These are phyloP conservation scores for Scophthalmus maximus DNA, from an alignment of 2,113 vertebrate genomes.

Conservation along the genomic window DNA sequence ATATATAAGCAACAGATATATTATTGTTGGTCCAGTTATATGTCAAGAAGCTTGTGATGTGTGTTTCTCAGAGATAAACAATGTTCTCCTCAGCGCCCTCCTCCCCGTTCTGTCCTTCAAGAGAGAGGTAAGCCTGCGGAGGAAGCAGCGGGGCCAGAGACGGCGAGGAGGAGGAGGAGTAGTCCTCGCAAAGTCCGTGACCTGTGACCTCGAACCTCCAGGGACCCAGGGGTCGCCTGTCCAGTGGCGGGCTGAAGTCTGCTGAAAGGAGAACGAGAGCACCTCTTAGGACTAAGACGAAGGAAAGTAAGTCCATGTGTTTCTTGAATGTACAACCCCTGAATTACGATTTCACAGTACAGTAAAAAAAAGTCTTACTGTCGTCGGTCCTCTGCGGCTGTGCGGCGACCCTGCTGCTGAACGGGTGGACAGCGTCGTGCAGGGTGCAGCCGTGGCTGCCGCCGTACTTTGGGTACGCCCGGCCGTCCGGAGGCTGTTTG, in stretches of 20 bases:
- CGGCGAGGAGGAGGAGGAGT: slow-evolving; percentile 60
- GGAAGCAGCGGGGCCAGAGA: slow-evolving; percentile 71
- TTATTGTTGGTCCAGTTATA: slow-evolving; percentile 38
- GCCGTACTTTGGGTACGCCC: slow-evolving; percentile 66
- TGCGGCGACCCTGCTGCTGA: slow-evolving; percentile 40
- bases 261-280: slow-evolving; percentile 24
- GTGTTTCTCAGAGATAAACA: slow-evolving; percentile 74
- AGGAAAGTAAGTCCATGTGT: no score
- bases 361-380: slow-evolving; percentile 51
- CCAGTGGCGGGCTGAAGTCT: slow-evolving; percentile 54
- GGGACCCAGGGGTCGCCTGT: slow-evolving; percentile 37
- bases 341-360: background rate
- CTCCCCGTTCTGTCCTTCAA: slow-evolving; percentile 73
- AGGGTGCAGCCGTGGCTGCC: slow-evolving; percentile 53
- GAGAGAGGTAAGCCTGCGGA: slow-evolving; percentile 73
- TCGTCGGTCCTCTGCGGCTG: slow-evolving; percentile 48
- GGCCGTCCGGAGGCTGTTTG: slow-evolving; percentile 73
- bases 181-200: slow-evolving; percentile 59
- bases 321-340: background rate
- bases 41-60: slow-evolving; percentile 15
- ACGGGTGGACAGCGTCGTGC: slow-evolving; percentile 34
- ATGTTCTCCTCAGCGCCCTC: slow-evolving; percentile 77
- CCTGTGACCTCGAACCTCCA: slow-evolving; percentile 68
- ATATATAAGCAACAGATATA: slow-evolving; percentile 32
- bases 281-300: no score